A percentile compares a stretch with the other conserved stretches of the same genome.
Conservation (phyloP, 2,888 invertebrate species). For the Lasius platythorax region DNA sequence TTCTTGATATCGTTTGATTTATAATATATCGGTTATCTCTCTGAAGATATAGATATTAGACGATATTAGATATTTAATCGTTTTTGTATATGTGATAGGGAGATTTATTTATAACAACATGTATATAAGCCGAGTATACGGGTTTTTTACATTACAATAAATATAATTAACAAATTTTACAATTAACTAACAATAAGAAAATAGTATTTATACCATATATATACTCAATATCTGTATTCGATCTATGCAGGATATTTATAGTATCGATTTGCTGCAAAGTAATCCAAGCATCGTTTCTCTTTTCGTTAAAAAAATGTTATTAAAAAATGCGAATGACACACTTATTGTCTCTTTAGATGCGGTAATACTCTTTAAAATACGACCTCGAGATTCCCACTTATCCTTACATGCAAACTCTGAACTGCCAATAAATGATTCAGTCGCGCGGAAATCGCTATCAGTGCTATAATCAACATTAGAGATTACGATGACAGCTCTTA, state of each 20-base stretch:
- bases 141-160: neutral
- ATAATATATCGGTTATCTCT: no score
- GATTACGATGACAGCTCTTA: constrained; percentile 9
- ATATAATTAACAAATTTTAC: neutral
- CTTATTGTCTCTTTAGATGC: neutral
- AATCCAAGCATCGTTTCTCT: neutral
- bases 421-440: neutral
- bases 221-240: neutral
- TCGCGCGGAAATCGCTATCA: constrained; percentile 19
- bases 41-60: no score
- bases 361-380: neutral
- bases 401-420: neutral
- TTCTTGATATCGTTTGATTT: no score
- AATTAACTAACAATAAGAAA: neutral
- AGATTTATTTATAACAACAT: no score
- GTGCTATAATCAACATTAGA: neutral
- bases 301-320: neutral
- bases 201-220: neutral
- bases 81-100: no score
- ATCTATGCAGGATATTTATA: neutral
- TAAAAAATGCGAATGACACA: neutral
- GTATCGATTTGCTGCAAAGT: neutral
- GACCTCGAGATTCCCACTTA: neutral
- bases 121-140: neutral
- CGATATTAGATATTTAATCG: no score